Percentiles rank a stretch among this genome's conserved stretches.
phyloP scores from a whole-genome alignment of 2,113 vertebrate species.

The Myotis brandtii region DNA sequence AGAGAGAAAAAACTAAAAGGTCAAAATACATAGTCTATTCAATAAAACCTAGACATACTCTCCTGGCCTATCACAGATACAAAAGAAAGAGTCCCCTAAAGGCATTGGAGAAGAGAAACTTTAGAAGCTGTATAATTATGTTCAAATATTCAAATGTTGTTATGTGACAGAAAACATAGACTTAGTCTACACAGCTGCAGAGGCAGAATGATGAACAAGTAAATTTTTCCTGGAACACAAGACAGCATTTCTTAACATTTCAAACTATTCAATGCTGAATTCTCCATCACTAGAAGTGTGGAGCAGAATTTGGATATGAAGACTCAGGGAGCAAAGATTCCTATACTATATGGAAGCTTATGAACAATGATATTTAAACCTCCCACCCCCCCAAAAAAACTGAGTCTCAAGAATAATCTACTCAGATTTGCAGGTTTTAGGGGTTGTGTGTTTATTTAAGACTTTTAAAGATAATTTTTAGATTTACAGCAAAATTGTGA shows the following conservation, averaged over 20 bases:
- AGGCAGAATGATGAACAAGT: neutral
- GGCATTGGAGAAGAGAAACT: neutral
- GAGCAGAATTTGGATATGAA: neutral
- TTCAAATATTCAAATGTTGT: neutral
- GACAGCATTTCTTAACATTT: neutral
- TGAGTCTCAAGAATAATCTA: neutral
- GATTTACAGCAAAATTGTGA: neutral
- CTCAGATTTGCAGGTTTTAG: neutral
- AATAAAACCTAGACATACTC: neutral
- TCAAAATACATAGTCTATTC: neutral
- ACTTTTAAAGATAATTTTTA: neutral
- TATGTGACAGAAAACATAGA: neutral
- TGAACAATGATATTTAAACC: neutral
- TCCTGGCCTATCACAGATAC: neutral
- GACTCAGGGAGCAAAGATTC: neutral
- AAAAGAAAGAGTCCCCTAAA: neutral
- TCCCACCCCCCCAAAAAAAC: neutral
- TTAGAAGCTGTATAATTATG: neutral
- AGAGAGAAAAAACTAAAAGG: neutral
- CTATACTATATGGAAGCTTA: neutral
- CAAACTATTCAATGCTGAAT: neutral
- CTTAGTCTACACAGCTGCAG: neutral
- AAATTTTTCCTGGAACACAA: neutral
- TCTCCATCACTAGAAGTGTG: neutral
- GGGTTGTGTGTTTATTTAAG: neutral